phyloP scores from a whole-genome alignment of 2,797 vertebrate genomes.

The Sebastes vulpes region DNA sequence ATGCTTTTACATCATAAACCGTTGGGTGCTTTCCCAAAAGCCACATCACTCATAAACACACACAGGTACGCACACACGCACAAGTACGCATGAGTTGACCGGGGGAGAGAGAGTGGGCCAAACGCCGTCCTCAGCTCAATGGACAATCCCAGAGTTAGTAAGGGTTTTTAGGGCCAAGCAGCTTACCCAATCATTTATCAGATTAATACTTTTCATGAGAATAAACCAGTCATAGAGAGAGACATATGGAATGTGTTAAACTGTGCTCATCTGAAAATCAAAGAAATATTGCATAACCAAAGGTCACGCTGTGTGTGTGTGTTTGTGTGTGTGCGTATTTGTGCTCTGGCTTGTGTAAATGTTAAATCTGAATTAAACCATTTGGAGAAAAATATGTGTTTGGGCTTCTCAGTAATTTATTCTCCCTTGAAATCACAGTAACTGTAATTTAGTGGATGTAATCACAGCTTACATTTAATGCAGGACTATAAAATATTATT shows the following conservation, averaged over 20 bases:
- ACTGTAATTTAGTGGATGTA: conserved; percentile 15
- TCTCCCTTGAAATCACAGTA: conserved; percentile 16
- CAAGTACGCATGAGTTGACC: conserved; percentile 55
- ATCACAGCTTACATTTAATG: conserved; percentile 13
- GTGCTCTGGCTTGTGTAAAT: conserved; percentile 13
- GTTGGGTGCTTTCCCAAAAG: conserved; percentile 67
- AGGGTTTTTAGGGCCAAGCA: conserved; percentile 81
- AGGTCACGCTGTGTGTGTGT: conserved; percentile 48
- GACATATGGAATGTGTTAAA: conserved; percentile 78
- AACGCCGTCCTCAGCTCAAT: conserved; percentile 73
- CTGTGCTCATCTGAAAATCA: conserved; percentile 64
- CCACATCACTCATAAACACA: conserved; percentile 36
- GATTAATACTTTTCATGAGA: conserved; percentile 84
- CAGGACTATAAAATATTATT: background rate
- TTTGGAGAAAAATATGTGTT: background rate
- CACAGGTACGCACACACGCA: conserved; percentile 13
- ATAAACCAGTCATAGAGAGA: conserved; percentile 79
- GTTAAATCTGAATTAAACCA: conserved; percentile 55
- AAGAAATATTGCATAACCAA: conserved; percentile 72
- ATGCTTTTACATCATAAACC: conserved; percentile 77
- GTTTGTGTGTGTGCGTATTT: background rate
- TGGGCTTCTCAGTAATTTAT: background rate
- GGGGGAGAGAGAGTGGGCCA: conserved; percentile 53
- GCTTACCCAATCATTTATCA: conserved; percentile 85
- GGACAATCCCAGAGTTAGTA: conserved; percentile 78